Percentiles rank a stretch among this genome's conserved stretches.
Evolutionary conservation across 2,888 invertebrate genomes (phyloP).

Genomic region (Volucella bombylans): DNA sequence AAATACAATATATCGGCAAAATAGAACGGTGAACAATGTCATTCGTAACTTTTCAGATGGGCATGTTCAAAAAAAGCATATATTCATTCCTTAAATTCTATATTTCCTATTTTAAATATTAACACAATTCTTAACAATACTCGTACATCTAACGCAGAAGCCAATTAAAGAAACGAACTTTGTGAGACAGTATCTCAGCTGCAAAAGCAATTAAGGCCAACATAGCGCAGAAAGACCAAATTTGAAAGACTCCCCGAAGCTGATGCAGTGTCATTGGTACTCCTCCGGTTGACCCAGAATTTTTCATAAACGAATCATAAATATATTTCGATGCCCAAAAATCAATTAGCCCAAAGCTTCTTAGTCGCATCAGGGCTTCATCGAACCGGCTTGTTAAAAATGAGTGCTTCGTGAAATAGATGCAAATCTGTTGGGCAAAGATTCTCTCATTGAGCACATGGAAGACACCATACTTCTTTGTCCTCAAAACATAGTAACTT

Average conservation of each 20-base stretch:
- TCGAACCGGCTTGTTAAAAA: slow-evolving; percentile 64
- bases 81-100: no score
- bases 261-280: slow-evolving; percentile 44
- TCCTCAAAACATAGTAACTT: slow-evolving; percentile 51
- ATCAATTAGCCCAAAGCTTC: slow-evolving; percentile 74
- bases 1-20: no score
- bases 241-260: slow-evolving; percentile 54
- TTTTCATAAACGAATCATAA: slow-evolving; percentile 24
- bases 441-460: slow-evolving; percentile 72
- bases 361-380: slow-evolving; percentile 57
- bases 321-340: slow-evolving; percentile 66
- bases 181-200: slow-evolving; percentile 16
- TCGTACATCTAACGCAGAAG: not conserved
- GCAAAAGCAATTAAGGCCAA: slow-evolving; percentile 16
- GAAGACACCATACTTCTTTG: slow-evolving; percentile 69
- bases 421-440: slow-evolving; percentile 73
- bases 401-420: slow-evolving; percentile 76
- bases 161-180: not conserved
- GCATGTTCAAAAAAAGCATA: no score
- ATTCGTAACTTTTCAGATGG: no score
- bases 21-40: no score
- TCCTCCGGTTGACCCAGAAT: not conserved
- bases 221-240: not conserved
- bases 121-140: no score
- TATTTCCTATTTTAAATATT: no score